Evolutionary conservation across 2,113 vertebrate species (phyloP).

Genomic region (Indicator indicator): DNA sequence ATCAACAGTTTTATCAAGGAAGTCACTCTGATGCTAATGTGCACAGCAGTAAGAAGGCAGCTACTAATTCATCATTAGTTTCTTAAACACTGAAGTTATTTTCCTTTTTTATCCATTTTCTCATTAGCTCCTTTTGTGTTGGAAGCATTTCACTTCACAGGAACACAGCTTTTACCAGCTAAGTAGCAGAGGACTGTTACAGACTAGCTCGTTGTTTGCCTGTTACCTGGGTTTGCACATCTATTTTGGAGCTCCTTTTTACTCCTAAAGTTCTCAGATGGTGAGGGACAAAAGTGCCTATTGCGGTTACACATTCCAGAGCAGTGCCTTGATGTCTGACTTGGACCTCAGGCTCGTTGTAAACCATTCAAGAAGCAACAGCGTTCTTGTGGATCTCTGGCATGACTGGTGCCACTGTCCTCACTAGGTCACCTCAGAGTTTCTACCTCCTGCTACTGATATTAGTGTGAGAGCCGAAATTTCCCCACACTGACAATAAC

Average conservation of each 20-base stretch:
- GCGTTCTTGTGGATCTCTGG: background rate
- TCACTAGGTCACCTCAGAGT: background rate
- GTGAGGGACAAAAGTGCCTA: background rate
- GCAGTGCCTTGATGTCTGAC: accelerated
- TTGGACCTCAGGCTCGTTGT: accelerated
- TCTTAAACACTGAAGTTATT: background rate
- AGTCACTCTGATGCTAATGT: background rate
- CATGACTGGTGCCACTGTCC: background rate
- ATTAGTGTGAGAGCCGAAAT: no score
- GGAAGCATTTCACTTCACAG: background rate
- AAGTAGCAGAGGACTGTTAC: background rate
- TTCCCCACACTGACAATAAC: no score
- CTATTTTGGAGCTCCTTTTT: background rate
- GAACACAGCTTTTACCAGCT: background rate
- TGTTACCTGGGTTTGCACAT: background rate
- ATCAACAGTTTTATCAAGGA: background rate
- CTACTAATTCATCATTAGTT: background rate
- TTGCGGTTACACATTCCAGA: background rate
- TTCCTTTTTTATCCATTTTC: background rate
- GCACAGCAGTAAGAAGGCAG: background rate
- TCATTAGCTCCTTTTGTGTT: background rate
- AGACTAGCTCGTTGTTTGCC: background rate
- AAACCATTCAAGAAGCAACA: background rate
- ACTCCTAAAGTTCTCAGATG: background rate
- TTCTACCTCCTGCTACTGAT: background rate